These are phyloP conservation scores for Scaptomyza caliginosa DNA, from an alignment of 2,888 invertebrate genomes.

Conservation along the genomic window DNA sequence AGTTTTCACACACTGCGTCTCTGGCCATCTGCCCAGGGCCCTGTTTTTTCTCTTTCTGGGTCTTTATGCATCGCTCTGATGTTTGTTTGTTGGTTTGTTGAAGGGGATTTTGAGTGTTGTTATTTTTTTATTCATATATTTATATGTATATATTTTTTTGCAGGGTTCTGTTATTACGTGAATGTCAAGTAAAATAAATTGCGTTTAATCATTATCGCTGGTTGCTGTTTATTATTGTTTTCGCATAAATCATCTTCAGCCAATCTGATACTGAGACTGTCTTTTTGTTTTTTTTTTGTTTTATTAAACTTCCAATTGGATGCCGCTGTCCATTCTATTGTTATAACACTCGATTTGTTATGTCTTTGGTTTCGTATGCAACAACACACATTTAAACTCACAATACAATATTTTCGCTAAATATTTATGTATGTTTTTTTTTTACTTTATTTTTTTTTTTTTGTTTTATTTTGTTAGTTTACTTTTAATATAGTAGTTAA, in stretches of 20 bases:
- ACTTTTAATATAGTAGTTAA: constrained; percentile 73
- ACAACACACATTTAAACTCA: constrained; percentile 83
- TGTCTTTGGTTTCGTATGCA: constrained; percentile 71
- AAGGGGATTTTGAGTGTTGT: constrained; percentile 22
- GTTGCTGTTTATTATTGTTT: constrained; percentile 44
- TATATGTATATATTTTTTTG: constrained; percentile 19
- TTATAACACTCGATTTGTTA: constrained; percentile 34
- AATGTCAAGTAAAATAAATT: constrained; percentile 55
- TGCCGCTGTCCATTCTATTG: constrained; percentile 35
- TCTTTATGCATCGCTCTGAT: constrained; percentile 25
- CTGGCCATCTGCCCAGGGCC: constrained; percentile 15
- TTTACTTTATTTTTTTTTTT: constrained; percentile 55
- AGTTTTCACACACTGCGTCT: constrained; percentile 21
- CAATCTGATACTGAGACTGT: constrained; percentile 7
- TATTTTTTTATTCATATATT: constrained; percentile 27
- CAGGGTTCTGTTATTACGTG: constrained; percentile 43
- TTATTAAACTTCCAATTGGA: constrained; percentile 41
- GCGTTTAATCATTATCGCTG: constrained; percentile 52
- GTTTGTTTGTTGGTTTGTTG: constrained; percentile 11
- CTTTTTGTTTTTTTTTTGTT: background rate
- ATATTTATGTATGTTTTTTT: constrained; percentile 77
- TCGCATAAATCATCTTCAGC: constrained; percentile 5
- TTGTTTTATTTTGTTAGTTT: constrained; percentile 57
- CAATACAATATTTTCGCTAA: constrained; percentile 83
- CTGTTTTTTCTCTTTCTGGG: constrained; percentile 8